Evolutionary conservation across 2,888 invertebrate species (phyloP), one percentile per base, ranked within the genome.

Genomic region (Microplitis deprimator): DNA sequence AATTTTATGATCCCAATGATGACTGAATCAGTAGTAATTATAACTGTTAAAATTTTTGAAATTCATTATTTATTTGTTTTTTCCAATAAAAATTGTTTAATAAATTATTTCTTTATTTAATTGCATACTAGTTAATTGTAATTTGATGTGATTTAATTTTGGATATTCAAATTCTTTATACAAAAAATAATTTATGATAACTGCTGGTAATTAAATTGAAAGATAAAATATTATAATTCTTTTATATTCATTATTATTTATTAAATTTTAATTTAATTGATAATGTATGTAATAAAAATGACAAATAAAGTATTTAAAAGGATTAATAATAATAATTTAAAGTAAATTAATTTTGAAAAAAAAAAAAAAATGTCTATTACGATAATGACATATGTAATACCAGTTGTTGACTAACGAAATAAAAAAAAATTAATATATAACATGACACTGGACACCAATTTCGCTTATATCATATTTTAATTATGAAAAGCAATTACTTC

Each of bases 401-500:
- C 50, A 50, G 67, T 20, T 67, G 20, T n/a, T 67, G 20, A 67
- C 67, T 38, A 67, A 17, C 20, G 20, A 67, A 67, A 67, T 7
- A 62, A 16, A 20, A 62, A 62, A 62, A 62, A 20, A 20, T 13
- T 7, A n/a, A 64, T 64, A 64, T 64, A 64, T 64, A 64, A 20
- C 29, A 64, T 64, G 17, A 38, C 17, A 67, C 67, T 67, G 67
- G 20, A 7, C 29, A 29, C 39, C 67, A 67, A 67, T 67, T 67
- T n/a, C 67, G 13, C 38, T 67, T 38, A 67, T 69, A 59, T 69
- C 41, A 50, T 20, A 20, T 50, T 59, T 16, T 16, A 69, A 69
- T 50, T 20, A 40, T 20, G 6, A 41, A 50, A 69, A 69, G 69
- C 69, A 69, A 69, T 69, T 69, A 69, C 59, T 29, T 20, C 20